Base-by-base conservation (phyloP, 2,888 invertebrate genomes). In the Ceramica pisi region DNA sequence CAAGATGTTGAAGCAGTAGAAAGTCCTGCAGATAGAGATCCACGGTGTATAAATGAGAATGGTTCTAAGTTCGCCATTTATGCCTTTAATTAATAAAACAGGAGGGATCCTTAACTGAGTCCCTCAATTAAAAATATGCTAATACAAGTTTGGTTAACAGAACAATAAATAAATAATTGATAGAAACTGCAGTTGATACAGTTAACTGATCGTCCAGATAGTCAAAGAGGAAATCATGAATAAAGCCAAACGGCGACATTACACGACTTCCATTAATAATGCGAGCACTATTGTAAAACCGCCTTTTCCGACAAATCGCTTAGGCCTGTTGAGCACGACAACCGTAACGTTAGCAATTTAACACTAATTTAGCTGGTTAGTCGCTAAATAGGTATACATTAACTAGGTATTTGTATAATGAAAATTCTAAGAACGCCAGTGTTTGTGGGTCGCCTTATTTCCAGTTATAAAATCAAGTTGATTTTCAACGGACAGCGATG, bases 291-390 rank as follows among this genome's bases (percentile, higher is more conserved):
- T 55, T 61, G 66, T 76, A 48, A 19, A 55, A 53, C 62, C 41
- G 64, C 72, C 55, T 76, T 61, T 69, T 48, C 76, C 78, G 69
- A 70, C 81, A 81, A 69, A 81, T 59, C 69, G 55, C 64, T 80
- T 69, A 81, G 70, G 64, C 71, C 51, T n/a, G 56, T 48, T 65
- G 64, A 63, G 44, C 81, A 81, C 81, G 73, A 77, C 44, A 65
- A 55, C 73, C 51, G 56, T 80, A 81, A 72, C 53, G 21, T 31
- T 55, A 38, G 61, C 57, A 67, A 67, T 62, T 70, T 62, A 73
- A 67, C 67, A 67, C 73, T 70, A 81, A 81, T 78, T 81, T 70
- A 63, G 44, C 62, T 66, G 62, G 67, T 80, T 68, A 76, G 76
- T 59, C 12, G 76, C 59, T 70, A 76, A 76, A 71, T 53, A 71